These are phyloP conservation scores for Toxotes lorentzi DNA, from an alignment of 2,797 vertebrate species.

Conservation along the genomic window DNA sequence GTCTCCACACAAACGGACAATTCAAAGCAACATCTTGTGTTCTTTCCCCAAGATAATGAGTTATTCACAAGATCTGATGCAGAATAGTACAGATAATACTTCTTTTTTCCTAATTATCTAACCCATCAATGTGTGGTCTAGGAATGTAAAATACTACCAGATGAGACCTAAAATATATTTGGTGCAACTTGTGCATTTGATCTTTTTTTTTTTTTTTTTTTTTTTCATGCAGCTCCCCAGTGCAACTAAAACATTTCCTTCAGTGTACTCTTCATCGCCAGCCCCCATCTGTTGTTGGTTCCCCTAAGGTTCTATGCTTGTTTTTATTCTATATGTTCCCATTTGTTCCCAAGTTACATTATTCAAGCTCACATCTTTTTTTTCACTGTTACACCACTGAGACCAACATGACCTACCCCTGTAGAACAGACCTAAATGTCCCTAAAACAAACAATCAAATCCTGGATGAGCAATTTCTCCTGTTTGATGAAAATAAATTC, in stretches of 20 bases:
- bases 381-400: too few relatives aligned
- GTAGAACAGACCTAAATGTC: not conserved
- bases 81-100: constrained; percentile 32
- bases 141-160: not conserved
- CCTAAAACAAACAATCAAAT: not conserved
- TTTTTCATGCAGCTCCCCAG: not conserved
- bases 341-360: too few relatives aligned
- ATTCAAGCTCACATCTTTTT: too few relatives aligned
- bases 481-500: not conserved
- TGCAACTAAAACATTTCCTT: not conserved
- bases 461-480: not conserved
- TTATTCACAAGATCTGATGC: constrained; percentile 49
- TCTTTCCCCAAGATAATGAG: constrained; percentile 46
- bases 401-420: not conserved
- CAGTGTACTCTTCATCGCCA: constrained; percentile 1
- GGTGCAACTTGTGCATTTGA: not conserved
- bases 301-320: too few relatives aligned
- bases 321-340: not conserved
- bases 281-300: not conserved
- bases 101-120: constrained; percentile 21
- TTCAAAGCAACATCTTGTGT: constrained; percentile 62
- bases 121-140: constrained; percentile 18
- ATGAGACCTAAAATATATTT: not conserved
- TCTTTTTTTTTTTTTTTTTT: not conserved
- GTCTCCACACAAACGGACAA: constrained; percentile 56